Evolutionary conservation across 2,888 invertebrate species (phyloP).

Genomic region (Pyrgus malvae): DNA sequence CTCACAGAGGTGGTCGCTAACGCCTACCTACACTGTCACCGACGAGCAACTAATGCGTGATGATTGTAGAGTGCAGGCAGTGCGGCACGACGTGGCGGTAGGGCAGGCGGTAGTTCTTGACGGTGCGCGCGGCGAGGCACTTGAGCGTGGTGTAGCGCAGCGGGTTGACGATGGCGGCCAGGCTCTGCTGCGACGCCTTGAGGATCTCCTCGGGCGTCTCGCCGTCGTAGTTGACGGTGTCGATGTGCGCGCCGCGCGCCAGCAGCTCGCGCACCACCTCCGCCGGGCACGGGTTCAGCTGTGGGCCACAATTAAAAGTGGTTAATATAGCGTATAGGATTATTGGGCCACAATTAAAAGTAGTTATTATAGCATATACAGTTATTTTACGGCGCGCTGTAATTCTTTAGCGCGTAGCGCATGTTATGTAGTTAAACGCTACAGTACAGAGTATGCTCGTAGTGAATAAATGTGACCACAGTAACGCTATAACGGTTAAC

Average conservation of each 20-base stretch:
- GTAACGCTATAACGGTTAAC: no score
- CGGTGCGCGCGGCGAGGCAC: slow-evolving; percentile 92
- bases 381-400: no score
- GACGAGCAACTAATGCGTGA: slow-evolving; percentile 62
- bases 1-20: no score
- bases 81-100: slow-evolving; percentile 82
- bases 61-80: slow-evolving; percentile 73
- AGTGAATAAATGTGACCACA: no score
- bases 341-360: not conserved
- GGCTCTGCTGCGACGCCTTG: slow-evolving; percentile 82
- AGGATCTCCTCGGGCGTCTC: slow-evolving; percentile 88
- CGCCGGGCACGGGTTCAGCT: slow-evolving; percentile 84
- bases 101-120: slow-evolving; percentile 86
- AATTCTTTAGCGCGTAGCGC: no score
- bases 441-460: no score
- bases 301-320: slow-evolving; percentile 21
- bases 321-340: no score
- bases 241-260: slow-evolving; percentile 91
- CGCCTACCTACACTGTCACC: not conserved
- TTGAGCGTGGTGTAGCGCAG: slow-evolving; percentile 90
- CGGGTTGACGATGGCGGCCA: slow-evolving; percentile 87
- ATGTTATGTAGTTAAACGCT: no score
- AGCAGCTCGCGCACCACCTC: slow-evolving; percentile 88
- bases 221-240: slow-evolving; percentile 89
- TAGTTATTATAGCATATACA: no score